Evolutionary conservation across 1,140 invertebrate species (phyloP), one percentile per base, ranked within the genome.

Genomic region (Cepaea nemoralis): DNA sequence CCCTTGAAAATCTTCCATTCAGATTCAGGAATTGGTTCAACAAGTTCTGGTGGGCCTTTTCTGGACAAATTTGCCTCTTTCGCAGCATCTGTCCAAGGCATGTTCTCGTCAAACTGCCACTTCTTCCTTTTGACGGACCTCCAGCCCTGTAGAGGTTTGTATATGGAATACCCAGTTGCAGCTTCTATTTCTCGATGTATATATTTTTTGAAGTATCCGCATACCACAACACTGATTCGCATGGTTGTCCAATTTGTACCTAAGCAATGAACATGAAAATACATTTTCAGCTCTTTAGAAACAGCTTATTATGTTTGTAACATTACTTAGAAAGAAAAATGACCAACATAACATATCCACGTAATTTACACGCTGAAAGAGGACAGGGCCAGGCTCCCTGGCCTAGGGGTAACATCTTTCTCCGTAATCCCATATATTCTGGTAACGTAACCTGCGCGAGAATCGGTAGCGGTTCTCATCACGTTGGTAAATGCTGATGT

Each of bases 61-160:
- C 73, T 59, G 0, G 82, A 74, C n/a, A 67, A 16, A 50, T 86
- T 86, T 24, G 80, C 76, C 19, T 81, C 75, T 77, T 85, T 86
- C 39, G 84, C 84, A 50, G 83, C 84, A 81, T 85, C 84, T 59
- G 86, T 86, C 86, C 86, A 86, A 31, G 86, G 86, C 19, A 80
- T 40, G 59, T 86, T 81, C 45, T 86, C 86, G 71, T 79, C 82
- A 75, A 82, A 86, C 35, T 71, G 77, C 83, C 82, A 84, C 31
- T 77, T 48, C 45, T 79, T 83, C 67, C 82, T 84, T 66, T 83
- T 50, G 12, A 80, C 70, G 69, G 78, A 69, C 33, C 81, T 81
- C 81, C 82, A 85, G 0, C 84, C 84, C 31, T 81, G 81, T 27
- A 85, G 42, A 31, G 82, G 82, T 27, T 85, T 86, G 40, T 82